phyloP scores from a whole-genome alignment of 2,888 invertebrate genomes.

The Agrochola lychnidis region DNA sequence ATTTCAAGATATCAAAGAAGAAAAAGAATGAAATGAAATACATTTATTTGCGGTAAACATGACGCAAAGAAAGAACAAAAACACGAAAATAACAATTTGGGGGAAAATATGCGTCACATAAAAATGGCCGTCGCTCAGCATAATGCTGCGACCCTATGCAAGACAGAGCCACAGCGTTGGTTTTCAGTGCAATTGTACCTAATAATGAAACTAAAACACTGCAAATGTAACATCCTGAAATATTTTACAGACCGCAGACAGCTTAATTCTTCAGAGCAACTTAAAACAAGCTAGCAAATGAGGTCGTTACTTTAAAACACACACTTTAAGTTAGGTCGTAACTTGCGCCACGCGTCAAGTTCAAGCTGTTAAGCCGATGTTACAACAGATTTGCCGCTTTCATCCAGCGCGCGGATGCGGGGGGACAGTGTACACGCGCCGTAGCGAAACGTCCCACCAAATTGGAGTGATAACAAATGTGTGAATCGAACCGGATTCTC shows the following conservation, averaged over 20 bases:
- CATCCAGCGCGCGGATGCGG: constrained; percentile 75
- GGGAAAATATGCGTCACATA: no score
- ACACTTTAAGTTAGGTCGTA: constrained; percentile 53
- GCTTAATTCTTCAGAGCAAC: constrained; percentile 51
- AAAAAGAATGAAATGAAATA: no score
- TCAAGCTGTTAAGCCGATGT: constrained; percentile 86
- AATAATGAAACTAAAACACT: constrained; percentile 23
- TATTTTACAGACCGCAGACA: constrained; percentile 17
- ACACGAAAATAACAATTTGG: no score
- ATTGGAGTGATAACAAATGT: constrained; percentile 71
- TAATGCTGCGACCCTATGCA: no score
- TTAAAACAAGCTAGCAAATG: constrained; percentile 41
- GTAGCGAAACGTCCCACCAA: constrained; percentile 64
- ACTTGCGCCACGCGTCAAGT: constrained; percentile 70
- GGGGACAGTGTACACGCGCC: constrained; percentile 71
- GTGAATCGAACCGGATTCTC: constrained; percentile 59
- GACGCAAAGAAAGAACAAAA: no score
- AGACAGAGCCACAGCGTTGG: no score
- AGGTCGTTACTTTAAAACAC: constrained; percentile 59
- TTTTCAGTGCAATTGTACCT: not conserved
- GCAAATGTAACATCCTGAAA: constrained; percentile 40
- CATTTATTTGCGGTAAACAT: no score
- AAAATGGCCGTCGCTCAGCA: no score
- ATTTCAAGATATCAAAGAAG: no score
- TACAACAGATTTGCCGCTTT: constrained; percentile 88